phyloP scores from a whole-genome alignment of 2,113 vertebrate genomes.

The Grus americana region DNA sequence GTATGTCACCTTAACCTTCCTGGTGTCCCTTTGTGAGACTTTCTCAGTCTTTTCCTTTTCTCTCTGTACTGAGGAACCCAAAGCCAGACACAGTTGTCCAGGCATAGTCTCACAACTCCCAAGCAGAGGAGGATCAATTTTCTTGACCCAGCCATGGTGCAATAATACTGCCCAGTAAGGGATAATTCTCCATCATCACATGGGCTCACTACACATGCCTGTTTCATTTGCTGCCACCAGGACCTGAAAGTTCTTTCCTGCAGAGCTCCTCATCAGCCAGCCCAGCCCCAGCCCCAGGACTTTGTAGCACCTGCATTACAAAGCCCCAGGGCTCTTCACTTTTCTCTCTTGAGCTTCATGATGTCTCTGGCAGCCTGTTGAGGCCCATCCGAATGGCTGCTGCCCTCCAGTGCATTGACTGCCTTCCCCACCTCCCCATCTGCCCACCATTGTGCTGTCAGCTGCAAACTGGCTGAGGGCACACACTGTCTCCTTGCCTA shows the following conservation, averaged over 20 bases:
- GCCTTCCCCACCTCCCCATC: rapidly evolving
- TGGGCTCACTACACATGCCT: neutral
- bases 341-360: neutral
- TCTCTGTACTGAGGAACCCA: neutral
- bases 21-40: neutral
- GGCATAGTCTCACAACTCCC: neutral
- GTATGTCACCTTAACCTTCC: neutral
- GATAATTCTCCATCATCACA: neutral
- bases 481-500: neutral
- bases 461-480: neutral
- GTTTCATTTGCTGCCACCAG: neutral
- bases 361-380: neutral
- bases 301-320: neutral
- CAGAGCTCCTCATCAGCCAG: neutral
- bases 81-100: neutral
- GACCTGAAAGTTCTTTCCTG: neutral
- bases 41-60: neutral
- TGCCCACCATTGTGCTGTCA: neutral
- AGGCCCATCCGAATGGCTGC: neutral
- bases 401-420: neutral
- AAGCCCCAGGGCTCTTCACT: neutral
- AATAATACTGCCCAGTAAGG: neutral
- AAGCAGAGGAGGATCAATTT: neutral
- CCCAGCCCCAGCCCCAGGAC: neutral
- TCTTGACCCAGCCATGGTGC: neutral